These are phyloP conservation scores for Megaleporinus macrocephalus DNA, from an alignment of 2,113 vertebrate species.

Conservation along the genomic window DNA sequence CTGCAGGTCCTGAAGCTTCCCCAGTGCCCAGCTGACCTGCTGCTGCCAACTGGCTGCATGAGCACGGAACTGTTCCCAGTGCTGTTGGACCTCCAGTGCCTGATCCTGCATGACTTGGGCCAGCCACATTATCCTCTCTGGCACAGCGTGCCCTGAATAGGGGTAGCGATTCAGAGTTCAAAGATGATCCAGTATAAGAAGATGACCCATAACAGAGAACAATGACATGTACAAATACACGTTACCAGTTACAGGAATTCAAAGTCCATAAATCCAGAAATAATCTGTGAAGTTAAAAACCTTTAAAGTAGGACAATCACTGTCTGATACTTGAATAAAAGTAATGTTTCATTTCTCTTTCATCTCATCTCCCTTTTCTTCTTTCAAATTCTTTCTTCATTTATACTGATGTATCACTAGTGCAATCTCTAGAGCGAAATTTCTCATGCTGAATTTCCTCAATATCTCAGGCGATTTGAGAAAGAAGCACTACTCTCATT, in stretches of 20 bases:
- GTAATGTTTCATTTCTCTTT: constrained; percentile 3
- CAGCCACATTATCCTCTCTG: constrained; percentile 79
- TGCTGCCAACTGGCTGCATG: constrained; percentile 81
- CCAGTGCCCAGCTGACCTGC: constrained; percentile 82
- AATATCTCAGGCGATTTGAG: not conserved
- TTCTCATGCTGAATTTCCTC: not conserved
- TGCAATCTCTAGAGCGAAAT: not conserved
- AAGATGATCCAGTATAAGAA: not conserved
- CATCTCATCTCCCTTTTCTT: constrained; percentile 9
- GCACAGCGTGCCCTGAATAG: constrained; percentile 76
- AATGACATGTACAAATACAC: not conserved
- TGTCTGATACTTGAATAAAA: not conserved
- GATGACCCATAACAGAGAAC: not conserved
- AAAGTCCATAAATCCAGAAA: not conserved
- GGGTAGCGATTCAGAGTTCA: constrained; percentile 8
- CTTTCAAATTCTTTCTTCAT: not conserved
- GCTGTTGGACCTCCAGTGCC: constrained; percentile 80
- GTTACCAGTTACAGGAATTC: not conserved
- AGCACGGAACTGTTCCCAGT: constrained; percentile 80
- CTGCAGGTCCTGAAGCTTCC: constrained; percentile 81
- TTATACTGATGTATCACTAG: not conserved
- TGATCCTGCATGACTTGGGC: constrained; percentile 83
- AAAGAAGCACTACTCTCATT: not conserved
- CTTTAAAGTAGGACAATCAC: not conserved
- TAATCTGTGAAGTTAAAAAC: not conserved